A percentile compares a stretch with the other conserved stretches of the same genome.
Conservation (phyloP, 2,797 vertebrate species). For the Anniella stebbinsi region DNA sequence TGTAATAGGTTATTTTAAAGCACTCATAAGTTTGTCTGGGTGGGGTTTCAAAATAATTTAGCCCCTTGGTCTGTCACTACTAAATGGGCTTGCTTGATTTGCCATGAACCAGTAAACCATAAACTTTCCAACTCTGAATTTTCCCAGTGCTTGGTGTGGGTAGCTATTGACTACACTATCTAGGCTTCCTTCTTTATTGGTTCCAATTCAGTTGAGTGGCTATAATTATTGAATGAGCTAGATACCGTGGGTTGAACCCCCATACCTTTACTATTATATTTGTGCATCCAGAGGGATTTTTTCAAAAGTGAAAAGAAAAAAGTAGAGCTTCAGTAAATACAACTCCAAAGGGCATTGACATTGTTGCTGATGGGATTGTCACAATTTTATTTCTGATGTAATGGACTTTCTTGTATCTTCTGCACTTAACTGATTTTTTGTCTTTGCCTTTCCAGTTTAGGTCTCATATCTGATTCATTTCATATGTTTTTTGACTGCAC, state of each 20-base stretch:
- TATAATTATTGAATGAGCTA: not conserved
- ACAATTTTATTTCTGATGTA: not conserved
- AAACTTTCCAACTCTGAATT: not conserved
- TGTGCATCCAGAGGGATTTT: not conserved
- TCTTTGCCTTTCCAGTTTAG: constrained; percentile 87
- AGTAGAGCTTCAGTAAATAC: not conserved
- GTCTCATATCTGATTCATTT: constrained; percentile 98
- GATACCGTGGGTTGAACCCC: not conserved
- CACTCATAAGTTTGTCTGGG: not conserved
- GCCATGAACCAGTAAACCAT: not conserved
- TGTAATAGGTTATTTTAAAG: not conserved
- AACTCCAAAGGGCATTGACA: not conserved
- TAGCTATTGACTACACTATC: not conserved
- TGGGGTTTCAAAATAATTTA: not conserved
- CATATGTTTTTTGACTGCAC: constrained; percentile 99
- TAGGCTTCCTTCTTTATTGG: not conserved
- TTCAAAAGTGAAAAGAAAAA: not conserved
- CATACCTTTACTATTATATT: not conserved
- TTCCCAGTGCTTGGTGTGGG: not conserved
- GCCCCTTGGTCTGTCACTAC: not conserved
- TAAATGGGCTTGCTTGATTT: not conserved
- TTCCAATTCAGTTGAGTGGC: not conserved
- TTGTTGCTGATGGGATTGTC: constrained; percentile 6
- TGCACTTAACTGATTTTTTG: constrained; percentile 49
- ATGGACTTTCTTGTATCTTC: not conserved